Evolutionary conservation across 2,113 vertebrate genomes (phyloP).

Genomic region (Hassar affinis): DNA sequence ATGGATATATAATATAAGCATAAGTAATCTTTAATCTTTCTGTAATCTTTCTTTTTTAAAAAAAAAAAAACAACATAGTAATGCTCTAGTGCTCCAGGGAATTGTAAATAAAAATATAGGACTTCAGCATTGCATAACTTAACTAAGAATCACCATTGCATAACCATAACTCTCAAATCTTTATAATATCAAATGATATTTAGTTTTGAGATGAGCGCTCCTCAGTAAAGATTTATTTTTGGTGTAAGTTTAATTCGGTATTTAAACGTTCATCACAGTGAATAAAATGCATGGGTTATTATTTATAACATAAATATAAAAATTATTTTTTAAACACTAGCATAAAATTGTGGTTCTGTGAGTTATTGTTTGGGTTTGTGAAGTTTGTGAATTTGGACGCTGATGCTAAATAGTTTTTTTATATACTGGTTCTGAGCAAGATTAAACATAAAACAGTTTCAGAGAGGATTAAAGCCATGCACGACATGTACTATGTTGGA

Average conservation of each 20-base stretch:
- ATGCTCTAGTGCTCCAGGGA: not conserved
- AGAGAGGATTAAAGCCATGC: not conserved
- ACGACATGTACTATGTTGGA: not conserved
- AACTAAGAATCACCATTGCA: too few species aligned
- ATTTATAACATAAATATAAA: not conserved
- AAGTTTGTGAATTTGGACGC: not conserved
- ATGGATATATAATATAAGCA: too few species aligned
- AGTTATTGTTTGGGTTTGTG: not conserved
- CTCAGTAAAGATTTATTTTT: not conserved
- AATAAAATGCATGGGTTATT: not conserved
- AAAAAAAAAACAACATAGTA: not conserved
- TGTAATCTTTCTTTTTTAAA: not conserved
- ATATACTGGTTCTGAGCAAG: conserved; percentile 5
- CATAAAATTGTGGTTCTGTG: not conserved
- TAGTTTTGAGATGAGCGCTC: not conserved
- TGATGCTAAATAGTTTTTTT: not conserved
- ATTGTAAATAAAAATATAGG: not conserved
- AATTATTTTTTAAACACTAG: not conserved
- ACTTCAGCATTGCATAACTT: not conserved
- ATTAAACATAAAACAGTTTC: conserved; percentile 10
- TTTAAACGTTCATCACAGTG: not conserved
- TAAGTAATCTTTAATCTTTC: not conserved
- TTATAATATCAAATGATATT: not conserved
- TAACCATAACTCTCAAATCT: not conserved
- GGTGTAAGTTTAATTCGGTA: not conserved